Evolutionary conservation across 2,888 invertebrate species (phyloP).

Genomic region (Cylloceria caligata): DNA sequence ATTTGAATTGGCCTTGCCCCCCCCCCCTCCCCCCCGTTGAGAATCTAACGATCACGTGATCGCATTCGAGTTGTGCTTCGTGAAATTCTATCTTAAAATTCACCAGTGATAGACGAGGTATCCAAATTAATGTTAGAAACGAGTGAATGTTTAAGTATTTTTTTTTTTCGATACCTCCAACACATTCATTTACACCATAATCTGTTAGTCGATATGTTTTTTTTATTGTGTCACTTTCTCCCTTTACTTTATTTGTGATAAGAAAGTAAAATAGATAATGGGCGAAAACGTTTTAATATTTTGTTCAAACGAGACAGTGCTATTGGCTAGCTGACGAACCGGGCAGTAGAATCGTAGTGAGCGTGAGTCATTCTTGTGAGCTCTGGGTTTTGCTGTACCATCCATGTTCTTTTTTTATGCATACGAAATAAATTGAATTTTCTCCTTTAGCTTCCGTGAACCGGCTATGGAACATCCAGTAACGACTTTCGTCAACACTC

Average conservation of each 20-base stretch:
- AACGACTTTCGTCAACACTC: constrained; percentile 29
- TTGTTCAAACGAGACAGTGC: constrained; percentile 12
- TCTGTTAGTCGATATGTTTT: not conserved
- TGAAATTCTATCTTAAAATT: too few species aligned
- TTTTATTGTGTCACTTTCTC: not conserved
- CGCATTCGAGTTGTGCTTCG: too few species aligned
- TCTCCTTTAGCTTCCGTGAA: constrained; percentile 6
- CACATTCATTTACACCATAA: too few species aligned
- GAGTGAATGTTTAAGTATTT: too few species aligned
- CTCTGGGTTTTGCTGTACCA: not conserved
- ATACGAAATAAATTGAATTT: constrained; percentile 55
- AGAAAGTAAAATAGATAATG: constrained; percentile 15
- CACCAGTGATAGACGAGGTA: too few species aligned
- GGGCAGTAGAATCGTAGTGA: not conserved
- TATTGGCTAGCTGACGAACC: not conserved
- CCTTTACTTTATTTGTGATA: not conserved
- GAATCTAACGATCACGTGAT: too few species aligned
- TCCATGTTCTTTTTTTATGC: constrained; percentile 42
- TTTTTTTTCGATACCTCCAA: too few species aligned
- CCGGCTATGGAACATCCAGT: constrained; percentile 14
- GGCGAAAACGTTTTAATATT: constrained; percentile 35
- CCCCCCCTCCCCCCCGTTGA: too few species aligned
- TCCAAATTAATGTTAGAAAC: too few species aligned
- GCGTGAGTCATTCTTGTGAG: not conserved
- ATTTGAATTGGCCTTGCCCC: too few species aligned